Evolutionary conservation across 2,113 vertebrate genomes (phyloP).

Genomic region (Drymodes brunneopygia): DNA sequence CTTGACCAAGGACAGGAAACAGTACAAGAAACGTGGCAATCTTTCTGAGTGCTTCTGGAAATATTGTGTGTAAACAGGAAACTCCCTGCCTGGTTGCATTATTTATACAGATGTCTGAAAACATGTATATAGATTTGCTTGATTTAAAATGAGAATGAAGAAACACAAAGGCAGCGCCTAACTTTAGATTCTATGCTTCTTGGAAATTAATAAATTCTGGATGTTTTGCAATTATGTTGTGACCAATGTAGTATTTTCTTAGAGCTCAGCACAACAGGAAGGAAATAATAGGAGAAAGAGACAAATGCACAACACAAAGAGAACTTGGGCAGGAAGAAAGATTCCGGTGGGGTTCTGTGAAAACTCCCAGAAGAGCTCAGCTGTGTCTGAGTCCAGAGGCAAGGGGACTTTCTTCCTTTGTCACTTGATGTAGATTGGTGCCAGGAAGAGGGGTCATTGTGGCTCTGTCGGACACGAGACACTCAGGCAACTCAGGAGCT

Average conservation of each 20-base stretch:
- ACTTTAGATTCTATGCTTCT: background rate
- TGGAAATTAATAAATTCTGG: constrained; percentile 65
- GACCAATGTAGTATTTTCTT: background rate
- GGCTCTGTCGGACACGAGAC: no score
- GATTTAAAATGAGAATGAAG: background rate
- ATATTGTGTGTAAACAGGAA: constrained; percentile 68
- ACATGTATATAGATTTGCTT: background rate
- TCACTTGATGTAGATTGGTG: background rate
- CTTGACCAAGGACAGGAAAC: constrained; percentile 58
- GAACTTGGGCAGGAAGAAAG: background rate
- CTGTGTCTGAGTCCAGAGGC: background rate
- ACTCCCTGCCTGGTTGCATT: background rate
- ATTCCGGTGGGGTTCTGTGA: background rate
- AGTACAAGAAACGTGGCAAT: constrained; percentile 56
- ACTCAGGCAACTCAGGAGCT: no score
- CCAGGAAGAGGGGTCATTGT: background rate
- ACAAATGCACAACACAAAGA: background rate
- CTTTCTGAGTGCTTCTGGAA: constrained; percentile 78
- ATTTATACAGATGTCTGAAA: constrained; percentile 32
- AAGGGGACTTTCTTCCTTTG: background rate
- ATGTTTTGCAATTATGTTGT: constrained; percentile 59
- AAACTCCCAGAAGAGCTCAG: background rate
- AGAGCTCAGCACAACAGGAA: background rate
- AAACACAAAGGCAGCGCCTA: background rate
- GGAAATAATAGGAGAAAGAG: background rate